phyloP scores from a whole-genome alignment of 2,797 vertebrate species.

The Otolemur crassicaudatus region DNA sequence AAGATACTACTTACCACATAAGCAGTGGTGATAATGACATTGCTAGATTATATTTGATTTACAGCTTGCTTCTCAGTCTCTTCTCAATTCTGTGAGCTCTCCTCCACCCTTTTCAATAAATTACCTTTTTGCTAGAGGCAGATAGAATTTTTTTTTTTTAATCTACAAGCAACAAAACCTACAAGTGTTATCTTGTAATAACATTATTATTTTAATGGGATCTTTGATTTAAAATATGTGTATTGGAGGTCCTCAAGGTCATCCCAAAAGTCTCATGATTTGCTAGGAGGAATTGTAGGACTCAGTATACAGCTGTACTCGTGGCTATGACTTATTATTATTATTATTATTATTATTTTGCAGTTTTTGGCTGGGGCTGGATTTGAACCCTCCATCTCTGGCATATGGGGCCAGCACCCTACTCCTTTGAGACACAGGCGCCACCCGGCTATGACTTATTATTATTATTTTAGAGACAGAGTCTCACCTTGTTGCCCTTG shows the following conservation, averaged over 20 bases:
- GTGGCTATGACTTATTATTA: not conserved
- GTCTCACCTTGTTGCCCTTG: no score
- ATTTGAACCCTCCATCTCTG: no score
- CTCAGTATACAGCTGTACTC: not conserved
- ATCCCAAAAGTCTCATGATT: not conserved
- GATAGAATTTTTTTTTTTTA: not conserved
- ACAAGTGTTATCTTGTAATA: not conserved
- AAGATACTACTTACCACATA: not conserved
- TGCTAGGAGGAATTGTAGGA: not conserved
- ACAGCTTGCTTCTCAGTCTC: not conserved
- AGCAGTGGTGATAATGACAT: not conserved
- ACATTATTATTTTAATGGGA: not conserved
- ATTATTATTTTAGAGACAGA: no score
- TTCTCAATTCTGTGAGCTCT: not conserved
- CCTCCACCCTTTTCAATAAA: not conserved
- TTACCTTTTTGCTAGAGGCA: not conserved
- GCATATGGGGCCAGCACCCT: no score
- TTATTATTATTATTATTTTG: no score
- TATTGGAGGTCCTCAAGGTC: not conserved
- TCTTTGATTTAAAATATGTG: conserved; percentile 17
- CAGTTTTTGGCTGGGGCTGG: no score
- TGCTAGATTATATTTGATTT: not conserved
- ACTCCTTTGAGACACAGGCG: no score
- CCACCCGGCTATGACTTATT: no score
- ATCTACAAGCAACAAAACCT: not conserved